Percentiles rank a stretch among this genome's conserved stretches.
phyloP scores from a whole-genome alignment of 2,797 vertebrate genomes.

The Gymnodraco acuticeps region DNA sequence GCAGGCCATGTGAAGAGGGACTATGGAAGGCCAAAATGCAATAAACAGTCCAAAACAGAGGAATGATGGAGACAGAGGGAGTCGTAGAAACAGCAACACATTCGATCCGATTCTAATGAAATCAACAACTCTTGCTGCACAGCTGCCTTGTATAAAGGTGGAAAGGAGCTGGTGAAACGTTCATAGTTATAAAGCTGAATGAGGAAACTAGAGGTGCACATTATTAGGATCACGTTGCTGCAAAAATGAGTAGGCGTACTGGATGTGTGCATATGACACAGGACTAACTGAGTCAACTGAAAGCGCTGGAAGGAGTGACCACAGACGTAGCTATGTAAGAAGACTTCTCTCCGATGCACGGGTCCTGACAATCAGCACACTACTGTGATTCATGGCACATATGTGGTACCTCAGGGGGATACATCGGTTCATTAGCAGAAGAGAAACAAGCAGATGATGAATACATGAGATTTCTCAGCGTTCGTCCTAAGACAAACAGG shows the following conservation, averaged over 20 bases:
- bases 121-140: conserved; percentile 1
- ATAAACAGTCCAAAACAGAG: conserved; percentile 41
- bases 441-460: conserved; percentile 48
- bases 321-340: conserved; percentile 58
- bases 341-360: conserved; percentile 16
- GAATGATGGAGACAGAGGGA: conserved; percentile 43
- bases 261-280: conserved; percentile 30
- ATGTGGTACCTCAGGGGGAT: conserved; percentile 50
- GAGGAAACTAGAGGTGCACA: conserved; percentile 24
- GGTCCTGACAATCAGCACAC: conserved; percentile 61
- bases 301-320: conserved; percentile 13
- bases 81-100: conserved; percentile 12
- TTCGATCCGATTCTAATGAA: background rate
- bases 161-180: conserved; percentile 8
- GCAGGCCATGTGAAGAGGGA: conserved; percentile 65
- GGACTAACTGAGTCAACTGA: conserved; percentile 35
- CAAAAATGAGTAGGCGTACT: conserved; percentile 35
- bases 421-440: conserved; percentile 12
- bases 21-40: conserved; percentile 65
- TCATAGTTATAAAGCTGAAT: conserved; percentile 12
- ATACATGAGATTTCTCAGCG: conserved; percentile 11
- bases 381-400: conserved; percentile 42
- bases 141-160: conserved; percentile 5
- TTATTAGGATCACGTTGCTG: conserved; percentile 18
- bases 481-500: conserved; percentile 6